phyloP scores from a whole-genome alignment of 2,113 vertebrate genomes.

The Petaurus breviceps region DNA sequence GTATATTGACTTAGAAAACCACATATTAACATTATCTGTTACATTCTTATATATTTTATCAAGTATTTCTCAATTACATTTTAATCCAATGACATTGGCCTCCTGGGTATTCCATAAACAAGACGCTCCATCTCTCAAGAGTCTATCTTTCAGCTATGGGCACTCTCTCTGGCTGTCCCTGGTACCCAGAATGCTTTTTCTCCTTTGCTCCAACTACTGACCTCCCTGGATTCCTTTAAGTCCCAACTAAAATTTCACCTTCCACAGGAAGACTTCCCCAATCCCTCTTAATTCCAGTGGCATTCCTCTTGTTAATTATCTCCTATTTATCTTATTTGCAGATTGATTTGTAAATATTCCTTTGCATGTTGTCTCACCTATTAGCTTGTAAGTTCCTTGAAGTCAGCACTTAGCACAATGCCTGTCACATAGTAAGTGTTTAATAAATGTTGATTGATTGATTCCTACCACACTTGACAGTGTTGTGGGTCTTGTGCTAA shows the following conservation, averaged over 20 bases:
- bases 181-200: not conserved
- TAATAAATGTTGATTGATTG: not conserved
- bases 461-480: not conserved
- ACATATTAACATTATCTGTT: not conserved
- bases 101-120: not conserved
- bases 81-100: not conserved
- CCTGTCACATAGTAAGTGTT: not conserved
- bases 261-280: not conserved
- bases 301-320: not conserved
- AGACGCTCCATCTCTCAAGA: not conserved
- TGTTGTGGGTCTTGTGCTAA: not conserved
- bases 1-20: not conserved
- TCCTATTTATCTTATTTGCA: not conserved
- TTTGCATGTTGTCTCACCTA: not conserved
- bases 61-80: not conserved
- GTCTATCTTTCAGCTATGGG: not conserved
- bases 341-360: no score
- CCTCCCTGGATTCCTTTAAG: not conserved
- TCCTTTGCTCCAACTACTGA: not conserved
- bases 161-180: not conserved
- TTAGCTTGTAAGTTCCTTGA: not conserved
- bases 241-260: not conserved
- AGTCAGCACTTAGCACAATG: not conserved
- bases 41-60: not conserved
- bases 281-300: not conserved